Evolutionary conservation across 2,888 invertebrate species (phyloP).

Genomic region (Dolichopus griseipennis): DNA sequence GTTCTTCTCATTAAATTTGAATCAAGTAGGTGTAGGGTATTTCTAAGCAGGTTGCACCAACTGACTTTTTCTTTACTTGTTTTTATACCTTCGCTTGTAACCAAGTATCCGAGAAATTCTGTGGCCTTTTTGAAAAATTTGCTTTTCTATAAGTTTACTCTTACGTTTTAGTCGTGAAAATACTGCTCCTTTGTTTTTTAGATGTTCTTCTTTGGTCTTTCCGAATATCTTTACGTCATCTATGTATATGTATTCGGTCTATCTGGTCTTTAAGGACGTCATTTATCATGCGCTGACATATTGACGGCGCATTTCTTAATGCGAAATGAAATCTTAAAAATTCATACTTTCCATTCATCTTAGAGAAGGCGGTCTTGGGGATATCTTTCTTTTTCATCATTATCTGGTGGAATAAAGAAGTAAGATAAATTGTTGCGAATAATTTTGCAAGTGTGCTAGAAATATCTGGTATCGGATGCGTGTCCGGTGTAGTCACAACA

Average conservation of each 20-base stretch:
- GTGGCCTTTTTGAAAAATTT: slow-evolving; percentile 19
- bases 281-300: slow-evolving; percentile 23
- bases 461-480: slow-evolving; percentile 15
- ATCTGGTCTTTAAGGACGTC: slow-evolving; percentile 21
- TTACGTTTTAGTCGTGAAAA: neutral
- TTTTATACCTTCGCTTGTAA: too few relatives aligned
- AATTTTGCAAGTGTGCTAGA: slow-evolving; percentile 22
- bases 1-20: too few relatives aligned
- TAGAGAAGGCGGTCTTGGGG: slow-evolving; percentile 18
- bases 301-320: too few relatives aligned
- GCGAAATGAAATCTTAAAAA: slow-evolving; percentile 16
- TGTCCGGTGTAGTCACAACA: slow-evolving; percentile 13
- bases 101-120: too few relatives aligned
- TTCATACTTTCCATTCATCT: too few relatives aligned
- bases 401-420: slow-evolving; percentile 19
- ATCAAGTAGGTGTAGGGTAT: too few relatives aligned
- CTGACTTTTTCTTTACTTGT: too few relatives aligned
- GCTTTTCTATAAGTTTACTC: neutral
- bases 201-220: slow-evolving; percentile 16
- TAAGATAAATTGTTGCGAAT: slow-evolving; percentile 14
- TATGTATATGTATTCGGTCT: slow-evolving; percentile 21
- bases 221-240: slow-evolving; percentile 24
- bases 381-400: slow-evolving; percentile 17
- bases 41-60: too few relatives aligned
- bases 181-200: slow-evolving; percentile 13